phyloP scores from a whole-genome alignment of 2,888 invertebrate genomes.

The Napeogenes inachia region DNA sequence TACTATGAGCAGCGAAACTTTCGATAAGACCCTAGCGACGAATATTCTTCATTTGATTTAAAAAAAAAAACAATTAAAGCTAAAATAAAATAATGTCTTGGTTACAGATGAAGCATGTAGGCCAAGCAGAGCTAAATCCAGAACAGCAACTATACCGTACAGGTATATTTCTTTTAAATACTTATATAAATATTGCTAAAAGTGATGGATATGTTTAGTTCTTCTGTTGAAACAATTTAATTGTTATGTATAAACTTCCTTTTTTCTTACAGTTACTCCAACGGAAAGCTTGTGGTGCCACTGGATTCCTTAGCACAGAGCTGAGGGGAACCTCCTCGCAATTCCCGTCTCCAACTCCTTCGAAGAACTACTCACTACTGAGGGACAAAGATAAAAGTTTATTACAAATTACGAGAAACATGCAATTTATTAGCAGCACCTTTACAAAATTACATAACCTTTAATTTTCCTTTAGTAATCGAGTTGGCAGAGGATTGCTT shows the following conservation, averaged over 20 bases:
- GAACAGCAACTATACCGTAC: conserved; percentile 74
- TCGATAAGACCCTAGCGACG: conserved; percentile 53
- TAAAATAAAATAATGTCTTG: conserved; percentile 50
- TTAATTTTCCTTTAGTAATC: background rate
- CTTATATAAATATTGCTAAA: conserved; percentile 10
- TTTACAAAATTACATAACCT: conserved; percentile 9
- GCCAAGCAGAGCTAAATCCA: conserved; percentile 77
- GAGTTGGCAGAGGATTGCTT: background rate
- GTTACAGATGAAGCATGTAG: conserved; percentile 76
- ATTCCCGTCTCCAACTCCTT: conserved; percentile 65
- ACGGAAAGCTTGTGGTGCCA: conserved; percentile 79
- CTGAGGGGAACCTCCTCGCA: conserved; percentile 66
- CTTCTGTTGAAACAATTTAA: background rate
- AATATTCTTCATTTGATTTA: conserved; percentile 27
- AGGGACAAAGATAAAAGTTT: conserved; percentile 14
- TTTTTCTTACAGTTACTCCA: conserved; percentile 74
- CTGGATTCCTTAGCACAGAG: conserved; percentile 76
- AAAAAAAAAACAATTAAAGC: conserved; percentile 21
- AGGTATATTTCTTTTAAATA: conserved; percentile 39
- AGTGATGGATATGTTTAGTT: conserved; percentile 10
- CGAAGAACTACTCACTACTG: conserved; percentile 58
- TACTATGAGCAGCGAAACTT: conserved; percentile 56
- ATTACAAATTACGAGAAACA: conserved; percentile 14
- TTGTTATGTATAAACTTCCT: conserved; percentile 10
- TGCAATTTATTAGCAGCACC: conserved; percentile 16